Percentiles rank a stretch among this genome's conserved stretches.
Conservation (phyloP, 1,140 invertebrate species). For the Neodiprion lecontei region DNA sequence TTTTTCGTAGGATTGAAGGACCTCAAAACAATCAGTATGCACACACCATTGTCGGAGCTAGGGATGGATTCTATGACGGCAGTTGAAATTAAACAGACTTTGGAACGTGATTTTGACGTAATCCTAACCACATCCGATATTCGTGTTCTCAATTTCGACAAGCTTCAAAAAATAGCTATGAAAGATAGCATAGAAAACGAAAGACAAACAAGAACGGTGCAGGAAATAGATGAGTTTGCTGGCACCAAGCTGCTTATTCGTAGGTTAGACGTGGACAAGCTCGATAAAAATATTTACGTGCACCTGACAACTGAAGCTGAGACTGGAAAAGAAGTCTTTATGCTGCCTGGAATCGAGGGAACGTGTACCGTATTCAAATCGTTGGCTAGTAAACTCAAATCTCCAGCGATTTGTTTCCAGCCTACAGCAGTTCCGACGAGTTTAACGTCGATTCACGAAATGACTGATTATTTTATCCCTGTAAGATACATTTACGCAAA, state of each 20-base stretch:
- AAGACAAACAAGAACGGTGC: conserved; percentile 26
- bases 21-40: conserved; percentile 67
- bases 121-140: conserved; percentile 69
- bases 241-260: neutral
- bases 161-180: conserved; percentile 40
- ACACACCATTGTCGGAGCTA: conserved; percentile 78
- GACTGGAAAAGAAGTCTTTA: conserved; percentile 64
- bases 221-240: conserved; percentile 1
- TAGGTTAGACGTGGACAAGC: conserved; percentile 21
- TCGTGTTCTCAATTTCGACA: conserved; percentile 56
- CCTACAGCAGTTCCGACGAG: conserved; percentile 53
- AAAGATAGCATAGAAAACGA: conserved; percentile 30
- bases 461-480: conserved; percentile 52
- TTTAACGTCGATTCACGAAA: conserved; percentile 45
- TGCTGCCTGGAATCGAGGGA: conserved; percentile 85
- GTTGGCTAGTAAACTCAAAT: conserved; percentile 66
- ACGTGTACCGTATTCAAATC: conserved; percentile 66
- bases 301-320: conserved; percentile 18
- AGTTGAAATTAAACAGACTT: conserved; percentile 78
- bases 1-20: conserved; percentile 53
- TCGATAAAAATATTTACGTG: conserved; percentile 35
- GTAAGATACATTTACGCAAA: conserved; percentile 39
- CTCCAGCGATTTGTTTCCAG: conserved; percentile 74
- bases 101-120: conserved; percentile 71
- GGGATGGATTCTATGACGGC: conserved; percentile 92